Conservation (phyloP, 2,888 invertebrate genomes). For the Amphipoea oculea region DNA sequence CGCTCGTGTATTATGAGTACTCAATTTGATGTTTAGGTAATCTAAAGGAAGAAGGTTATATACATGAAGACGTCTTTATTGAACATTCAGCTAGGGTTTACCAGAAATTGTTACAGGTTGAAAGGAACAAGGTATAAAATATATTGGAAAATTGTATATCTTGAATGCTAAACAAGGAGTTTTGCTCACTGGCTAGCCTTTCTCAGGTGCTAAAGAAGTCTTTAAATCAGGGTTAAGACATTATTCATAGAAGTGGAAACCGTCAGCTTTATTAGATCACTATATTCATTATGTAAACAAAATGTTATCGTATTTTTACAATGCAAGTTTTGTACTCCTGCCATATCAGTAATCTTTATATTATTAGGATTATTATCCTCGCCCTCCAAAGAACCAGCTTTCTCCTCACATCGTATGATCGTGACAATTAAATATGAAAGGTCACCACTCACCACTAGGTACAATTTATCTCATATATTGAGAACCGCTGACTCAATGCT, state of each 20-base stretch:
- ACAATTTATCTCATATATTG: conserved; percentile 21
- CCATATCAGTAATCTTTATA: neutral
- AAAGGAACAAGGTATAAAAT: neutral
- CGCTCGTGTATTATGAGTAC: neutral
- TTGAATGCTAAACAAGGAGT: neutral
- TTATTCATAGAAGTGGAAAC: neutral
- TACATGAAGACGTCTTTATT: neutral
- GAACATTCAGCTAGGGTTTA: neutral
- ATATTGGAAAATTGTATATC: neutral
- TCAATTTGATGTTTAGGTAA: neutral
- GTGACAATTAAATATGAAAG: conserved; percentile 10
- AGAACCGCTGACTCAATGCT: conserved; percentile 33
- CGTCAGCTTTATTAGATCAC: neutral
- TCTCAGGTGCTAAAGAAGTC: neutral
- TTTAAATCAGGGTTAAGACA: neutral
- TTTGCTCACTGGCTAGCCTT: neutral
- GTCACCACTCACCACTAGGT: conserved; percentile 4
- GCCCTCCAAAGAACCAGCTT: conserved; percentile 16
- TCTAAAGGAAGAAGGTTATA: neutral
- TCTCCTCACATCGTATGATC: conserved; percentile 1
- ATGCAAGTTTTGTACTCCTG: neutral
- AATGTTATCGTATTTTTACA: neutral
- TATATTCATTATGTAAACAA: neutral
- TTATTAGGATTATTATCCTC: neutral
- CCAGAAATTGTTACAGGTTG: neutral